Evolutionary conservation across 1,140 invertebrate genomes (phyloP).

Genomic region (Macrotrachela quadricornifera): DNA sequence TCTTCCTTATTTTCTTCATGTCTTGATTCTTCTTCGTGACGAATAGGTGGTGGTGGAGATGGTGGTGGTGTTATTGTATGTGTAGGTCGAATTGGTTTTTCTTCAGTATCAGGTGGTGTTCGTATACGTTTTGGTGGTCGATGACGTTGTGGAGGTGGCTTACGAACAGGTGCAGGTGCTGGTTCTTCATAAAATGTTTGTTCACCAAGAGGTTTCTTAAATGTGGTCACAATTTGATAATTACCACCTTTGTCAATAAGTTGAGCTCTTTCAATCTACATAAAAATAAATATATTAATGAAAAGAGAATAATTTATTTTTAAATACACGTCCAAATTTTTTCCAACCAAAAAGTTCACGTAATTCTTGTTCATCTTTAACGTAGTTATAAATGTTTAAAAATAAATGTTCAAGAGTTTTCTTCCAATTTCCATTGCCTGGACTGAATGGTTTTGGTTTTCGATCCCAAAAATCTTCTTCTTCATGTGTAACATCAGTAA

Average conservation of each 20-base stretch:
- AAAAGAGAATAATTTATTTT: background rate
- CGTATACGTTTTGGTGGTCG: slow-evolving; percentile 8
- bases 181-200: background rate
- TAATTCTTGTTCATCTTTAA: background rate
- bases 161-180: background rate
- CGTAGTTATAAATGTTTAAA: background rate
- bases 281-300: too few relatives aligned
- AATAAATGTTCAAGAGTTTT: background rate
- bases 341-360: background rate
- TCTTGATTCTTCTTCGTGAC: too few relatives aligned
- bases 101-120: slow-evolving; percentile 15
- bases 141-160: slow-evolving; percentile 11
- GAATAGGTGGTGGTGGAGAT: slow-evolving; percentile 9
- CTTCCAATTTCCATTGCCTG: background rate
- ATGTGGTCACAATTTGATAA: background rate
- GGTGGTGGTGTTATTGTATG: slow-evolving; percentile 8
- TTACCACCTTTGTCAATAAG: background rate
- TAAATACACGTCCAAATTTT: background rate
- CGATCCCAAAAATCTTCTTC: background rate
- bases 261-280: too few relatives aligned
- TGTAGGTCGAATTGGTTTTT: slow-evolving; percentile 1
- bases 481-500: background rate
- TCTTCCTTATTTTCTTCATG: too few relatives aligned
- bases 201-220: background rate
- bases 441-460: background rate